Evolutionary conservation across 2,888 invertebrate genomes (phyloP), one percentile per base, ranked within the genome.

Genomic region (Ganaspis brasiliensis): DNA sequence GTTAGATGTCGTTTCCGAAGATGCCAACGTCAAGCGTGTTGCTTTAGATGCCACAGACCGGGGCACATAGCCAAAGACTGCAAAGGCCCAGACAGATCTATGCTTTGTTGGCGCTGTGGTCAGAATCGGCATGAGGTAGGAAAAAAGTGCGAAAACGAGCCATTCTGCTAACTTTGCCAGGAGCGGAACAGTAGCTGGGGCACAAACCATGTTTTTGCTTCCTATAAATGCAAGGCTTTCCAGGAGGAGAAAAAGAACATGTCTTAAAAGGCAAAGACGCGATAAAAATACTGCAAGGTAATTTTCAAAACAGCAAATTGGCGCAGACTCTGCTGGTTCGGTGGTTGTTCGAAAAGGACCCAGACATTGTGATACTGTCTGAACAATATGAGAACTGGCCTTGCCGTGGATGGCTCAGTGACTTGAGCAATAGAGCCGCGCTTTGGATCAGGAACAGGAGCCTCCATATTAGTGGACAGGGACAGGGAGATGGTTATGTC

Each of bases 71-170:
- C 56, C 10, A 24, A n/a, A n/a, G 52, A 45, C 57, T 80, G 80
- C 72, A 59, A 35, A 24, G 72, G 73, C 9, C 72, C 80, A 14
- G 77, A 83, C 49, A 37, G 82, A 49, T 73, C 75, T 19, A 6
- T 2, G 2, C 31, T 73, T 16, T 85, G 81, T 75, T 79, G 40
- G 59, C 77, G 76, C 57, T 85, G 81, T 49, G 83, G 84, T 1
- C 21, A 26, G 4, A 26, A 4, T 6, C 78, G 73, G 0, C 82
- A 84, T 57, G 78, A 75, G 59, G 72, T 31, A 12, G 73, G 31
- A 1, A 37, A 26, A n/a, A n/a, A n/a, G n/a, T 84, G 81, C 40
- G 71, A 12, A 2, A 63, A 37, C 0, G n/a, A 55, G 21, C 74
- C 63, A 0, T 45, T 31, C 9, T 83, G 83, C 57, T 40, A 80